These are phyloP conservation scores for Myripristis murdjan DNA, from an alignment of 2,797 vertebrate genomes.

Conservation along the genomic window DNA sequence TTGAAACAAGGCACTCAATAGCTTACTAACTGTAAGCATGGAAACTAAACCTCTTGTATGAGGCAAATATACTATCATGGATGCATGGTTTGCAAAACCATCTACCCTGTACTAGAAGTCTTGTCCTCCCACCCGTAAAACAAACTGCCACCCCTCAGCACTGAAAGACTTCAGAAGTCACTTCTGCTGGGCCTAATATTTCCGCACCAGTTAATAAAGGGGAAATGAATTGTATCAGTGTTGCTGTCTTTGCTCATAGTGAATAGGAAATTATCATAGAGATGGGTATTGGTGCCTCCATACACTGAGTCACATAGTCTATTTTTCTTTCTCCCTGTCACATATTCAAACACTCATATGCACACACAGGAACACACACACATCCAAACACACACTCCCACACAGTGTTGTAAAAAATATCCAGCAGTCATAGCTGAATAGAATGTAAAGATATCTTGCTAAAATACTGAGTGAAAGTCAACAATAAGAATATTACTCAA, in stretches of 20 bases:
- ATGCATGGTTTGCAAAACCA: slow-evolving; percentile 47
- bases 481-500: no score
- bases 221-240: slow-evolving; percentile 83
- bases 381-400: neutral
- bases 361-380: neutral
- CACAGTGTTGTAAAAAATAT: no score
- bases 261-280: slow-evolving; percentile 84
- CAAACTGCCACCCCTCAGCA: slow-evolving; percentile 68
- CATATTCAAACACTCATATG: slow-evolving; percentile 18
- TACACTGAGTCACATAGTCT: slow-evolving; percentile 68
- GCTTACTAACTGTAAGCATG: slow-evolving; percentile 30
- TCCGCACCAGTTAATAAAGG: slow-evolving; percentile 82
- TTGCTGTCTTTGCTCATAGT: slow-evolving; percentile 75
- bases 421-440: no score
- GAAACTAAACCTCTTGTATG: slow-evolving; percentile 28
- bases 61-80: slow-evolving; percentile 42
- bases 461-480: no score
- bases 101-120: slow-evolving; percentile 45
- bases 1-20: slow-evolving; percentile 25
- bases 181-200: slow-evolving; percentile 70
- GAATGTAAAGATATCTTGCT: no score
- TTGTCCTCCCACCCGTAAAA: slow-evolving; percentile 67
- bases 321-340: slow-evolving; percentile 36
- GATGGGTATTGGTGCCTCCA: slow-evolving; percentile 76
- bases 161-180: slow-evolving; percentile 67